Base-by-base conservation (phyloP, 1,140 invertebrate genomes). In the Amyelois transitella region DNA sequence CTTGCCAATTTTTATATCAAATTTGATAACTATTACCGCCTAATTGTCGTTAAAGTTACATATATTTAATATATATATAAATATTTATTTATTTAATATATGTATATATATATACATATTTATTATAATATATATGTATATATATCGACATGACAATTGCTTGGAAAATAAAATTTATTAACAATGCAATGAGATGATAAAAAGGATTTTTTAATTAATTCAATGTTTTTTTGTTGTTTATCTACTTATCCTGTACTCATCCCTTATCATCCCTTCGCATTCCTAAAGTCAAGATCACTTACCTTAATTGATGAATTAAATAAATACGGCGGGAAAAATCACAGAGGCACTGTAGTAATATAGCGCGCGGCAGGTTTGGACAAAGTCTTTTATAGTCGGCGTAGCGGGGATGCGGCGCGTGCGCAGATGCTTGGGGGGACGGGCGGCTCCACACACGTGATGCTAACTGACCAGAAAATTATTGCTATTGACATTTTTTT, bases 291-390 rank as follows among this genome's bases (percentile, higher is more conserved):
- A 70, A 72, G 64, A 68, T 73, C 66, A 80, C 84, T 85, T 77
- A 87, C 83, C 83, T 85, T 60, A 69, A 62, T 63, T 56, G 64
- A 72, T 63, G 66, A 57, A 65, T 69, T 64, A 75, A 82, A 74
- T 72, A 74, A 72, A 74, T 72, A 69, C 77, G 76, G 75, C 72
- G 70, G 77, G 73, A 82, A 81, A 86, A 86, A 82, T 78, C 80
- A 87, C 84, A 82, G 74, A 81, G 66, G 28, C 81, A 87, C 84
- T 77, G 76, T 84, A 72, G 81, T 85, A 87, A 87, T 87, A 87
- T 87, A 87, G 79, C 84, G 78, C 81, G 81, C 75, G 72, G 78
- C 81, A 68, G 71, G 76, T 77, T 82, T 81, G 60, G 69, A 53
- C 72, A 64, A 70, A 64, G 72, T 75, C 81, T 87, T 87, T 72